Evolutionary conservation across 2,113 vertebrate genomes (phyloP).

Genomic region (Poecile atricapillus): DNA sequence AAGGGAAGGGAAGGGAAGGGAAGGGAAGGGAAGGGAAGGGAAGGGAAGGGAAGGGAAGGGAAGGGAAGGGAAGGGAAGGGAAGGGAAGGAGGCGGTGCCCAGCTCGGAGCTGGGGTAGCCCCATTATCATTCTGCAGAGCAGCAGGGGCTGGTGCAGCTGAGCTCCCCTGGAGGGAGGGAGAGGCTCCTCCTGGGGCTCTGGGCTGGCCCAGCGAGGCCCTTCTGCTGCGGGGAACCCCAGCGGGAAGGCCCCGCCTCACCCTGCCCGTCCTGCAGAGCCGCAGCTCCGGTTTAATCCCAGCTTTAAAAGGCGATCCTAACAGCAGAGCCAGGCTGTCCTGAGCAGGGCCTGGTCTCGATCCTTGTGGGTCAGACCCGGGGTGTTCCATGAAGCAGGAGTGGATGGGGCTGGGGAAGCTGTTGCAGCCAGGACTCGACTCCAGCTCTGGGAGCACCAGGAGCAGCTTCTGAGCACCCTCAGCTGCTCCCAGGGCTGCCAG

Average conservation of each 20-base stretch:
- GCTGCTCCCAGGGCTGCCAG: background rate
- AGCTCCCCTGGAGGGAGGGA: background rate
- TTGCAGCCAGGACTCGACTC: background rate
- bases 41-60: background rate
- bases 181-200: background rate
- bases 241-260: fast-evolving
- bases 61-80: too few relatives aligned
- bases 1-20: background rate
- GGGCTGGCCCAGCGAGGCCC: fast-evolving
- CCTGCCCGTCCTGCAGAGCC: background rate
- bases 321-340: background rate
- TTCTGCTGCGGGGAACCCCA: background rate
- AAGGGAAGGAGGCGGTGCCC: background rate
- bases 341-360: background rate
- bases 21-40: background rate
- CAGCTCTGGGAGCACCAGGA: background rate
- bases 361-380: background rate
- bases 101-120: fast-evolving
- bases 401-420: background rate
- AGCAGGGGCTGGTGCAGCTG: fast-evolving
- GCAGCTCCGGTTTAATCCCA: fast-evolving
- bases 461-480: background rate
- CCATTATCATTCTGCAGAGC: fast-evolving
- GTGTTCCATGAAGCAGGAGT: fast-evolving
- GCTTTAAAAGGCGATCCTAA: fast-evolving